Evolutionary conservation across 2,888 invertebrate genomes (phyloP), one percentile per base, ranked within the genome.

Genomic region (Melieria omissa): DNA sequence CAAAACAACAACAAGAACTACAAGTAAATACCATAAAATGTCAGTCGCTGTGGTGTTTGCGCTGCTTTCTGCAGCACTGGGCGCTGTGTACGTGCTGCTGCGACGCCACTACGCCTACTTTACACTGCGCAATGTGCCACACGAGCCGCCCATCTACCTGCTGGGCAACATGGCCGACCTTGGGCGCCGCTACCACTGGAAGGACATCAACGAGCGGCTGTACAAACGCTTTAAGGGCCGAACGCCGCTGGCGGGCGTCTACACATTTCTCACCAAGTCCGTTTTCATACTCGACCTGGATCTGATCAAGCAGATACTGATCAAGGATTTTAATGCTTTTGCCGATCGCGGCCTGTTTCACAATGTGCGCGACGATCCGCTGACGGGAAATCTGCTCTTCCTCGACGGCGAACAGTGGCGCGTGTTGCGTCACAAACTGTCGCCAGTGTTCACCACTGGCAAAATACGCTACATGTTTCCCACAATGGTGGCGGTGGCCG

Each of bases 401-500:
- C 65, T 86, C 49, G 84, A 84, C 5, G 88, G 87, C 4, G 79
- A 83, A 1, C 82, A 86, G 57, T 89, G 89, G 89, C 88, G 86
- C 61, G 80, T 80, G 42, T 75, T 89, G 45, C 81, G 89, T 6
- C 77, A 82, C 0, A 87, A 88, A 61, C 72, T 89, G 47, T 87
- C 88, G 0, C 88, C 89, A 1, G 86, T 88, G 0, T 89, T 89
- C 68, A 88, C 88, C 3, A 85, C 88, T 0, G 88, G 88, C 9
- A 89, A 88, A 76, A 87, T 89, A 82, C 88, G 87, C 74, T 81
- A 79, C 44, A 88, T 89, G 88, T 88, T 86, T 64, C 71, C 72
- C n/a, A 74, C 68, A 0, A 16, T 74, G 42, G 41, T 74, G 12
- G 12, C 60, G 10, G 69, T 74, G 3, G 66, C 61, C 9, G 65